These are phyloP conservation scores for Cherax quadricarinatus DNA, from an alignment of 1,140 invertebrate genomes.

Conservation along the genomic window DNA sequence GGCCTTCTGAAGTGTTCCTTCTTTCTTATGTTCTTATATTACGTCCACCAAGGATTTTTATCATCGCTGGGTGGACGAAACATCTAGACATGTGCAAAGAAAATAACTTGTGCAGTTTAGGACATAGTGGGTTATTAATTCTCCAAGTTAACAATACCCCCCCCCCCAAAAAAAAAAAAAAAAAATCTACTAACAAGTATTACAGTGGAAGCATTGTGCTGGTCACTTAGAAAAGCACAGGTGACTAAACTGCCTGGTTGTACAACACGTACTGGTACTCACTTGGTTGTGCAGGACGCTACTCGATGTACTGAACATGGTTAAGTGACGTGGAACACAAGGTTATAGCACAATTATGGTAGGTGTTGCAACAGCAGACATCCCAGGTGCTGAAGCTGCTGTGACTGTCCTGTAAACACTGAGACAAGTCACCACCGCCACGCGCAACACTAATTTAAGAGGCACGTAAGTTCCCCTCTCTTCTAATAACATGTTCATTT, in stretches of 20 bases:
- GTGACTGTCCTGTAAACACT: background rate
- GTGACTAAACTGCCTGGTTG: no score
- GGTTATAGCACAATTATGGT: background rate
- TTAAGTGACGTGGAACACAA: background rate
- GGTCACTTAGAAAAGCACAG: background rate
- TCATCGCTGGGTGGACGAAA: no score
- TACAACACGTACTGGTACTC: background rate
- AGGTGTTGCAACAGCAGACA: background rate
- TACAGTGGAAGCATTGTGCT: background rate
- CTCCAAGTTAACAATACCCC: background rate
- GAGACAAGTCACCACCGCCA: background rate
- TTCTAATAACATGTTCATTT: no score
- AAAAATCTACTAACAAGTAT: background rate
- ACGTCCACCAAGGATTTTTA: no score
- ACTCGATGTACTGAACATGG: background rate
- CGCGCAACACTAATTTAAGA: no score
- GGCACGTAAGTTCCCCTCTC: no score
- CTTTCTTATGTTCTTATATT: no score
- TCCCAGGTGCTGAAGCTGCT: background rate
- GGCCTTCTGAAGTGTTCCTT: no score
- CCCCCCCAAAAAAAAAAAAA: background rate
- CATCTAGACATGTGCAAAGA: no score
- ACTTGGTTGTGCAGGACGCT: background rate
- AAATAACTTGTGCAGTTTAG: background rate
- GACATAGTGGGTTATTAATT: background rate